A percentile compares a stretch with the other conserved stretches of the same genome.
Evolutionary conservation across 2,113 vertebrate species (phyloP).

Genomic region (Oryzias woworae): DNA sequence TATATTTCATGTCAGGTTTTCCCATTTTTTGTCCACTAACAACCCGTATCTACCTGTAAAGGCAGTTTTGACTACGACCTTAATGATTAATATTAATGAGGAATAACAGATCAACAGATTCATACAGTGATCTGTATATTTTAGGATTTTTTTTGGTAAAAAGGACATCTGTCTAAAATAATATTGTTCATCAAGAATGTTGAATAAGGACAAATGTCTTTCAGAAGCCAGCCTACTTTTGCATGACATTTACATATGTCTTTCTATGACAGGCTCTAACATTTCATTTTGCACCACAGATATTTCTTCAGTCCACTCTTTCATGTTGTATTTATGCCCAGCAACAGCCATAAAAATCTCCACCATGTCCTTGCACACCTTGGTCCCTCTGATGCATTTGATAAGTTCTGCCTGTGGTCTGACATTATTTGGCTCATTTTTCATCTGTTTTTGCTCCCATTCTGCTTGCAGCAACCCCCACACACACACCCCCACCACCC

Average conservation of each 20-base stretch:
- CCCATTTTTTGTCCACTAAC: too few species aligned
- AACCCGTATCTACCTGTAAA: too few species aligned
- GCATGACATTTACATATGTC: constrained; percentile 45
- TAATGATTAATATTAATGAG: not conserved
- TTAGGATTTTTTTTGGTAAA: constrained; percentile 10
- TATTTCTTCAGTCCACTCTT: constrained; percentile 27
- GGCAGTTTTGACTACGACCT: too few species aligned
- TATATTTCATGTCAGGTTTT: too few species aligned
- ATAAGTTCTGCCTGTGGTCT: constrained; percentile 59
- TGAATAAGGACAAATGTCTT: not conserved
- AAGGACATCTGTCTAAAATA: constrained; percentile 12
- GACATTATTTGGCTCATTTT: constrained; percentile 66
- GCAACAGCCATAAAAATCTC: constrained; percentile 57
- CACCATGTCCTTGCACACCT: constrained; percentile 66
- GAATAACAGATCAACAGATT: constrained; percentile 5
- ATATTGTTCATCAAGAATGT: constrained; percentile 1
- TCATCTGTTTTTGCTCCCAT: constrained; percentile 42
- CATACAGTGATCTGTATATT: constrained; percentile 9
- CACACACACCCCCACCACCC: not conserved
- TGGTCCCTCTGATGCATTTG: constrained; percentile 59
- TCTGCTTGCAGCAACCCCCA: constrained; percentile 26
- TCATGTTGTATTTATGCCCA: constrained; percentile 64
- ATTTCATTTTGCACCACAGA: constrained; percentile 6
- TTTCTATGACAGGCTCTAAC: constrained; percentile 42
- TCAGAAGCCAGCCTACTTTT: constrained; percentile 20